phyloP scores from a whole-genome alignment of 2,797 vertebrate genomes.

The Micromesistius poutassou region DNA sequence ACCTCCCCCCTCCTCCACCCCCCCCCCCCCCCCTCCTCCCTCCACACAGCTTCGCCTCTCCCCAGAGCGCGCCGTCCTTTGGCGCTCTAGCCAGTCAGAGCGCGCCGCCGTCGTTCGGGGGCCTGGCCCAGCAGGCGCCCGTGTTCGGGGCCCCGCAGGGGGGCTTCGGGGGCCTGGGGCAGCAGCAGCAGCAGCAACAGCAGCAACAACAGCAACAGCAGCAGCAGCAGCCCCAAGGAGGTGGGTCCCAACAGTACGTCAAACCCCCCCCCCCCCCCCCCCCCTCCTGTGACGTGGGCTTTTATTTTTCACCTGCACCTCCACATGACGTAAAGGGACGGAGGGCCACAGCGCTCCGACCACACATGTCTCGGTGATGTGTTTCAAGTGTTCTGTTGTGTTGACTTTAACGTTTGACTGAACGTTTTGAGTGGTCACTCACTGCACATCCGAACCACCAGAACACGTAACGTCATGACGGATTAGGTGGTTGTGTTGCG shows the following conservation, averaged over 20 bases:
- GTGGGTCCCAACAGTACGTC: conserved; percentile 42
- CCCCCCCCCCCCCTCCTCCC: neutral
- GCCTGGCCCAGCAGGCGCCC: conserved; percentile 79
- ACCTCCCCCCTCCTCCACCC: no score
- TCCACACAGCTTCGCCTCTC: conserved; percentile 66
- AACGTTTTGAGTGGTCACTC: neutral
- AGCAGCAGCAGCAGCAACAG: conserved; percentile 41
- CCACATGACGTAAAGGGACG: neutral
- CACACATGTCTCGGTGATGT: neutral
- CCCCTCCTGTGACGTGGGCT: conserved; percentile 13
- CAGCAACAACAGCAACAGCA: conserved; percentile 45
- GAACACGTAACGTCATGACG: neutral
- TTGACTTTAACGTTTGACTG: no score
- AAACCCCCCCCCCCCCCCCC: no score
- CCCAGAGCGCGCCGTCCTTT: conserved; percentile 74
- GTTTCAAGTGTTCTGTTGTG: no score
- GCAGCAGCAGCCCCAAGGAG: conserved; percentile 59
- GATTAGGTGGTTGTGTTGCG: neutral
- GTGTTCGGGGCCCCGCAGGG: conserved; percentile 75
- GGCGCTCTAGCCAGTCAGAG: conserved; percentile 83
- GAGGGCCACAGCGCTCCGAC: neutral
- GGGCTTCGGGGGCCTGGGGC: conserved; percentile 86
- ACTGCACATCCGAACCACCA: neutral
- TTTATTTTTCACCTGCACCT: neutral
- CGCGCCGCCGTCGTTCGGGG: conserved; percentile 81